Percentiles rank a stretch among this genome's conserved stretches.
These are phyloP conservation scores for Piscicola geometra DNA, from an alignment of 2,888 invertebrate species.

Conservation along the genomic window DNA sequence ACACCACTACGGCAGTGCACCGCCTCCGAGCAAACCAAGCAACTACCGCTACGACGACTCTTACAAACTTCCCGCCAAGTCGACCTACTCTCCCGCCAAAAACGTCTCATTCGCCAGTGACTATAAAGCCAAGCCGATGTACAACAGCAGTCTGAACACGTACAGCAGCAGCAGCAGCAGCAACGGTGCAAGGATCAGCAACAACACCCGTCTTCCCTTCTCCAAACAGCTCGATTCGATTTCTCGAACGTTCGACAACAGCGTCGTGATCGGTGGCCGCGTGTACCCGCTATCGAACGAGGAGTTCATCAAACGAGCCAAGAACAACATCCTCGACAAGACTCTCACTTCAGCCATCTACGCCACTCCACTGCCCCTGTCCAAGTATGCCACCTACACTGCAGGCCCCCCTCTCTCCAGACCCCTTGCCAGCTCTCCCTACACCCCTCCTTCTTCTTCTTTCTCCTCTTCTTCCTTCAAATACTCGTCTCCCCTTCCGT, in stretches of 20 bases:
- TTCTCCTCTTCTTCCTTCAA: constrained; percentile 14
- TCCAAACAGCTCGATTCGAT: neutral
- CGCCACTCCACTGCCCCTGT: constrained; percentile 18
- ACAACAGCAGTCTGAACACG: neutral
- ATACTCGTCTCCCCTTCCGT: neutral
- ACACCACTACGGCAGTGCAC: neutral
- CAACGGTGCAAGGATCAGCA: neutral
- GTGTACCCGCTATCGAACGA: constrained; percentile 29
- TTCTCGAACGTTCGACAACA: constrained; percentile 7
- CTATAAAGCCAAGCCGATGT: neutral
- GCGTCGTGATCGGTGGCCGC: constrained; percentile 24
- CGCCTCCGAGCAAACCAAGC: neutral
- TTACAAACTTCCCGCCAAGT: neutral
- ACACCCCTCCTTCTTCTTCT: neutral
- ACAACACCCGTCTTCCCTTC: neutral
- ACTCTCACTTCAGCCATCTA: constrained; percentile 21
- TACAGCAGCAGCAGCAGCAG: neutral
- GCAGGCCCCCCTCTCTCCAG: constrained; percentile 16
- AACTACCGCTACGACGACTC: neutral
- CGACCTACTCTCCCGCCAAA: constrained; percentile 13
- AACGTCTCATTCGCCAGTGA: constrained; percentile 6
- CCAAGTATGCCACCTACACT: constrained; percentile 30
- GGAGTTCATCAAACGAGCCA: constrained; percentile 29
- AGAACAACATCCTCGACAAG: constrained; percentile 29
- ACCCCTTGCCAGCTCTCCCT: neutral